Evolutionary conservation across 2,113 vertebrate species (phyloP), one percentile per base, ranked within the genome.

Genomic region (Myxocyprinus asiaticus): DNA sequence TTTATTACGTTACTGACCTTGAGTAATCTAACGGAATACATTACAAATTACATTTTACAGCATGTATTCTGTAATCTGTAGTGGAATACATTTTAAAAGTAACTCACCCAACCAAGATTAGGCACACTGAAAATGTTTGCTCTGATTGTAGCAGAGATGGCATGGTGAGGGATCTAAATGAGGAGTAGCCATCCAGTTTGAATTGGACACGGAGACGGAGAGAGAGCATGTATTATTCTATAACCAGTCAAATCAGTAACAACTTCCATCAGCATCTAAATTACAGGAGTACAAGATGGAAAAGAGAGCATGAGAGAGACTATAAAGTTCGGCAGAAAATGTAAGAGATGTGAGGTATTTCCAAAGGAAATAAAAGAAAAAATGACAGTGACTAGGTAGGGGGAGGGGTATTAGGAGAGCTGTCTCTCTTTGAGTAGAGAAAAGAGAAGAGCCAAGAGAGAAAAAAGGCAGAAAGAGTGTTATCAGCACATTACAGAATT

Each of bases 401-500:
- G 3, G 62, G n/a, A n/a, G n/a, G 33, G 62, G 73, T 33, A 43
- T 64, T 33, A 33, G 50, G 73, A 15, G 73, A 43, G 48, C 48
- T 55, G 9, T 76, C 47, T 76, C 12, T 64, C 62, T 73, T 22
- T 55, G 73, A 76, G 61, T 15, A 65, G 48, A 76, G 71, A 74
- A 50, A 74, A 63, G 71, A 58, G 15, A n/a, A 58, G 55, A 14
- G 15, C 55, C 55, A 14, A 58, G 55, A 58, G 55, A 11, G 15
- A 58, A 58, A 58, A 58, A 74, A 48, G 33, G 64, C 61, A 33
- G 22, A 33, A 33, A 76, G 65, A 76, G 73, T 53, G 73, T 76
- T 15, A 65, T 76, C 73, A 76, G 73, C 62, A 76, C 73, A 76
- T 76, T 76, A 76, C 62, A 65, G 73, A 76, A 76, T 76, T 76